A percentile compares a stretch with the other conserved stretches of the same genome.
phyloP scores from a whole-genome alignment of 2,888 invertebrate genomes.

The Malacosoma neustria region DNA sequence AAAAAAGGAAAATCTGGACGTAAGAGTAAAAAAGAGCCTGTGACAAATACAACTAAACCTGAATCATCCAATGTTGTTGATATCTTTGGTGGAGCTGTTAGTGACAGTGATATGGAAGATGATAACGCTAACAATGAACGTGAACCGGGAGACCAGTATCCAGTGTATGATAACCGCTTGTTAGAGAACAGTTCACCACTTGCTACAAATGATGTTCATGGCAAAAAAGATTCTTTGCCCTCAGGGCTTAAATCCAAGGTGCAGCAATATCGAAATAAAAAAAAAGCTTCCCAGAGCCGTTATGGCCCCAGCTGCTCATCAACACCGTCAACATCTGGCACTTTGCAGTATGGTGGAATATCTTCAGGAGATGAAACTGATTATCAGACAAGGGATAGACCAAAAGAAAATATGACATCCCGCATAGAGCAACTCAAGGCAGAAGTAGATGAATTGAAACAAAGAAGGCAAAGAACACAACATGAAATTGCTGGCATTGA shows the following conservation, averaged over 20 bases:
- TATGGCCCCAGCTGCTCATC: slow-evolving; percentile 26
- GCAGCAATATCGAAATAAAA: slow-evolving; percentile 40
- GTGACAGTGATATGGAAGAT: slow-evolving; percentile 89
- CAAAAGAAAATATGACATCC: too few species aligned
- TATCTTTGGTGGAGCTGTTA: slow-evolving; percentile 94
- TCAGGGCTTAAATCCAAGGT: slow-evolving; percentile 55
- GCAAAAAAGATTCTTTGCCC: slow-evolving; percentile 29
- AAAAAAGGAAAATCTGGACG: slow-evolving; percentile 39
- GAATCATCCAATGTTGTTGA: slow-evolving; percentile 73
- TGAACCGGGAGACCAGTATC: slow-evolving; percentile 84
- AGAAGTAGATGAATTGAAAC: slow-evolving; percentile 84
- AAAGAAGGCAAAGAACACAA: slow-evolving; percentile 85
- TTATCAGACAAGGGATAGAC: too few species aligned
- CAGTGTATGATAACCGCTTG: slow-evolving; percentile 82
- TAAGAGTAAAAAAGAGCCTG: too few species aligned
- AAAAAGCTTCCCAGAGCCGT: slow-evolving; percentile 24
- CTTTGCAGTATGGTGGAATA: slow-evolving; percentile 24
- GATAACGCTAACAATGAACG: too few species aligned
- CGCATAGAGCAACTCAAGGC: slow-evolving; percentile 81
- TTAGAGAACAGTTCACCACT: slow-evolving; percentile 74
- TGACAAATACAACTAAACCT: slow-evolving; percentile 34
- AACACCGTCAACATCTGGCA: too few species aligned
- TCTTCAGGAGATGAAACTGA: too few species aligned
- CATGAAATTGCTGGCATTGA: slow-evolving; percentile 89
- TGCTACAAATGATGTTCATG: slow-evolving; percentile 25